Conservation (phyloP, 2,888 invertebrate genomes). For the Melanostoma scalare region DNA sequence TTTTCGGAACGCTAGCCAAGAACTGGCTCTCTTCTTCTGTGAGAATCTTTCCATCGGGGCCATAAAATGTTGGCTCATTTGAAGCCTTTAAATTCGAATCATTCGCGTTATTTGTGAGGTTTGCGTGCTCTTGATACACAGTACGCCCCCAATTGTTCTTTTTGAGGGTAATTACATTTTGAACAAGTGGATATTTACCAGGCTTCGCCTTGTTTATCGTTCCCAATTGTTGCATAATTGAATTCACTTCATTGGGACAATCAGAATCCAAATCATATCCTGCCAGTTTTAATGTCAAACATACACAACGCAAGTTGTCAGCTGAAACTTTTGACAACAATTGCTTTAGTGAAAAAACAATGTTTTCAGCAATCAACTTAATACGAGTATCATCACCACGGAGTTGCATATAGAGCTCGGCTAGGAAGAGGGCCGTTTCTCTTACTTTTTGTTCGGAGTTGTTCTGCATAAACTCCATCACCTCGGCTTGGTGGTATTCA, state of each 20-base stretch:
- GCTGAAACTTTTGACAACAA: constrained; percentile 87
- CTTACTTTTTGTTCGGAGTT: constrained; percentile 83
- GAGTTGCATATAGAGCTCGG: constrained; percentile 91
- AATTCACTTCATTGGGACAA: constrained; percentile 79
- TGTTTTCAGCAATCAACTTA: constrained; percentile 84
- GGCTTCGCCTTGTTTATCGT: constrained; percentile 77
- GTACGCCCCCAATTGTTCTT: constrained; percentile 81
- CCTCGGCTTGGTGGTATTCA: constrained; percentile 83
- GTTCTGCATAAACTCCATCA: constrained; percentile 81
- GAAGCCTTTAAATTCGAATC: constrained; percentile 74
- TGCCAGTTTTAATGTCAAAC: constrained; percentile 86
- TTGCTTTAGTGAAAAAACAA: constrained; percentile 87
- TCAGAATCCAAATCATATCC: constrained; percentile 81
- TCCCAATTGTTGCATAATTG: constrained; percentile 78
- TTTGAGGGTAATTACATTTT: constrained; percentile 80
- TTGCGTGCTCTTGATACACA: constrained; percentile 73
- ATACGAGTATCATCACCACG: constrained; percentile 82
- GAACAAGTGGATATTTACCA: constrained; percentile 79
- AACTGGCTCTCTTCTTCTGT: constrained; percentile 92
- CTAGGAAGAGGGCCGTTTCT: constrained; percentile 92
- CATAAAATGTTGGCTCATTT: constrained; percentile 87
- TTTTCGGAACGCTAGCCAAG: constrained; percentile 82
- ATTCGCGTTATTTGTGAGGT: constrained; percentile 74
- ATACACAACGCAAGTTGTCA: constrained; percentile 91
- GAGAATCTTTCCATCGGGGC: constrained; percentile 89